Base-by-base conservation (phyloP, 1,140 invertebrate species). In the Scylla paramamosain region DNA sequence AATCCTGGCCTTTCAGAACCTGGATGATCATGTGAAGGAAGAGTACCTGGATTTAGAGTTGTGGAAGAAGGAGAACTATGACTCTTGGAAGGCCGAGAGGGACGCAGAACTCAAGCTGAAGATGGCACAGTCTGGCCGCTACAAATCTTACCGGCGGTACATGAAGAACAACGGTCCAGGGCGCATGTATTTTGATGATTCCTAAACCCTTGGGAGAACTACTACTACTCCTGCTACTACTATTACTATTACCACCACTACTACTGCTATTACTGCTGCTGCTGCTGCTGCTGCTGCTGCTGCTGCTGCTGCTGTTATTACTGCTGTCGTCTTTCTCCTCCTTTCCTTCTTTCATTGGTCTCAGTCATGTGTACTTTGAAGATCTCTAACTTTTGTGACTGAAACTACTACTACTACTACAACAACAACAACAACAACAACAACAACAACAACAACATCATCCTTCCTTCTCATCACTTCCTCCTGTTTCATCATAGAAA, bases 91-190 rank as follows among this genome's bases (percentile, higher is more conserved):
- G 97, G 97, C 98, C 96, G 97, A 98, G 95, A 98, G 98, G 97
- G 98, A 99, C 96, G 98, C 98, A 96, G 98, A 98, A 96, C 97
- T 98, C 96, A 99, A 98, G 96, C 98, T 98, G 95, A 98, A 98
- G 96, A 96, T 98, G 96, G 98, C 98, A 20, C 98, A 98, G 97
- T 98, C 97, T 97, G 98, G 98, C 83, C 97, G 98, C 96, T 98
- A 98, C 96, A 98, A 98, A 97, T 98, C 98, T 94, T 98, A 98
- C 96, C 97, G 98, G 95, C 97, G 98, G 93, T 98, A 98, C 96
- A 98, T 98, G 97, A 98, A 98, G 96, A 98, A 98, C 96, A 98
- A 98, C 97, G 98, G 98, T 2, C 97, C 98, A 7, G 98, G 98
- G 0, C 97, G 98, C 96, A 98, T 98, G 97, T 98, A 98, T 39